These are phyloP conservation scores for Acrocera orbiculus DNA, from an alignment of 2,888 invertebrate species.

Conservation along the genomic window DNA sequence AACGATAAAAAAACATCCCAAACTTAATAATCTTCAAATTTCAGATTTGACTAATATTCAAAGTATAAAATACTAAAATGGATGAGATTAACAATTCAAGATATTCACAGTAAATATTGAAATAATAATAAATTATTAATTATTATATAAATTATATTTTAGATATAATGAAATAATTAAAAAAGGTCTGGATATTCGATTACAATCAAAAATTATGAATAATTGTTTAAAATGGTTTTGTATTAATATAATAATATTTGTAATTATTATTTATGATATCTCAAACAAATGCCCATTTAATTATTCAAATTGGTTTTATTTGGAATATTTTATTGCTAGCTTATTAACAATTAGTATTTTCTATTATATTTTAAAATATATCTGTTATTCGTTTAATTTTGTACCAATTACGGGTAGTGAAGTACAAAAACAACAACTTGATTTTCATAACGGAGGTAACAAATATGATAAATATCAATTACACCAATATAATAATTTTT, in stretches of 20 bases:
- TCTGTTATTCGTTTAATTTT: conserved; percentile 27
- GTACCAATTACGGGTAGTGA: conserved; percentile 33
- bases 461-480: too few species aligned
- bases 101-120: too few species aligned
- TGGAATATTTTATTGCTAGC: conserved; percentile 30
- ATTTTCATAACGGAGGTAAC: conserved; percentile 31
- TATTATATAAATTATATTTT: conserved; percentile 17
- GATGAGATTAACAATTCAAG: too few species aligned
- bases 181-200: conserved; percentile 20
- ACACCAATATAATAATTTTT: too few species aligned
- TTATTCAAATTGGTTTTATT: conserved; percentile 24
- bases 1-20: too few species aligned
- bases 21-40: too few species aligned
- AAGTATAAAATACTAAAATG: too few species aligned
- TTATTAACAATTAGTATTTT: conserved; percentile 34
- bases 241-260: conserved; percentile 20
- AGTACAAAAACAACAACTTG: conserved; percentile 36
- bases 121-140: background rate
- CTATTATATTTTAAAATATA: conserved; percentile 35
- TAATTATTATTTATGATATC: conserved; percentile 22
- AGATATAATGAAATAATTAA: conserved; percentile 17
- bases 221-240: conserved; percentile 24
- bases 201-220: conserved; percentile 18
- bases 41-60: too few species aligned
- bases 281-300: conserved; percentile 20